These are phyloP conservation scores for Rhyzopertha dominica DNA, from an alignment of 1,140 invertebrate species.

Conservation along the genomic window DNA sequence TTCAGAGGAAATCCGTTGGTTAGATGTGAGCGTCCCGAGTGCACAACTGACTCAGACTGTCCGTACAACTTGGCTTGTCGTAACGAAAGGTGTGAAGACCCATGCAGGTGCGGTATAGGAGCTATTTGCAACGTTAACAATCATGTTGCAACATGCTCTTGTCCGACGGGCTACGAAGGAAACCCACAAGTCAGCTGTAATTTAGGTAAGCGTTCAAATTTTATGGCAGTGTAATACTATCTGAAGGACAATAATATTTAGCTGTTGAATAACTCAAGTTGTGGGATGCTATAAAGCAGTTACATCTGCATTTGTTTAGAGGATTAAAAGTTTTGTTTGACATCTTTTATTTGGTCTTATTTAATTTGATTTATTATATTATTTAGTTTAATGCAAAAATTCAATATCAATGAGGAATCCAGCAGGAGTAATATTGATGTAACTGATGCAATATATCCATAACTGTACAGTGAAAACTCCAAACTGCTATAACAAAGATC, in stretches of 20 bases:
- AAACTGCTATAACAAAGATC: too few relatives aligned
- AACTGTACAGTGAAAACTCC: too few relatives aligned
- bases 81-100: slow-evolving; percentile 70
- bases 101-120: slow-evolving; percentile 66
- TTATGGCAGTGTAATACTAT: too few relatives aligned
- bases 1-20: slow-evolving; percentile 71
- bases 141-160: slow-evolving; percentile 72
- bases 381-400: too few relatives aligned
- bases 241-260: too few relatives aligned
- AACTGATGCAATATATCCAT: too few relatives aligned
- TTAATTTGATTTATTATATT: too few relatives aligned
- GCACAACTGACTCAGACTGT: slow-evolving; percentile 66
- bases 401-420: too few relatives aligned
- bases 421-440: too few relatives aligned
- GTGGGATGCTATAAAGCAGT: too few relatives aligned
- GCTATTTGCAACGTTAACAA: slow-evolving; percentile 72
- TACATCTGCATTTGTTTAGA: slow-evolving; percentile 5
- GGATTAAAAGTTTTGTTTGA: not conserved
- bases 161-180: slow-evolving; percentile 75
- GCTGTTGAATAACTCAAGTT: too few relatives aligned
- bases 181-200: slow-evolving; percentile 67
- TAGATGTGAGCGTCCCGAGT: slow-evolving; percentile 73
- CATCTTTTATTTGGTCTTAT: too few relatives aligned
- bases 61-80: slow-evolving; percentile 68
- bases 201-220: slow-evolving; percentile 50